Evolutionary conservation across 2,113 vertebrate genomes (phyloP), one percentile per base, ranked within the genome.

Genomic region (Varanus komodoensis): DNA sequence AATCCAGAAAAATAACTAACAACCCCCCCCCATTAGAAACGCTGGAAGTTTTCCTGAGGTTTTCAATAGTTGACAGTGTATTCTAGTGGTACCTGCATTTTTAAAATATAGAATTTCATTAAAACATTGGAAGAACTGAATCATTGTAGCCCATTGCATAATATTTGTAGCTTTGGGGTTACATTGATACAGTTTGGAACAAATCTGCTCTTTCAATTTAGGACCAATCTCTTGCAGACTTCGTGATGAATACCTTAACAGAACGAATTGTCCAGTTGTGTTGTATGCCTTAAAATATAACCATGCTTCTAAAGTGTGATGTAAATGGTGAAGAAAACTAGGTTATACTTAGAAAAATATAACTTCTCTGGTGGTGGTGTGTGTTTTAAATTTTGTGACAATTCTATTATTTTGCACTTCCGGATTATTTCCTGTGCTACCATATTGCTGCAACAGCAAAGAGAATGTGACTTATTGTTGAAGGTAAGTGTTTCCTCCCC

Each of bases 391-490:
- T 83, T 12, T 12, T 75, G 69, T 1, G 1, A 57, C 89, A 75
- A 80, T 29, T 86, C 90, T 38, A 82, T 93, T 80, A 50, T 74
- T 79, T 38, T 89, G 27, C 79, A 90, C 29, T 9, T n/a, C 8
- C 52, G 89, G 89, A 92, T 89, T 68, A 61, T 71, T 90, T 94
- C 85, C 86, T 67, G 50, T 92, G 21, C 32, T 93, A 81, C 71
- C 89, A 74, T 73, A 25, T 91, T 84, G 84, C 25, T 82, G 86
- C 90, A 92, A 67, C 84, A 89, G 93, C 91, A 92, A 91, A 89
- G 93, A 85, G 79, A 91, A 5, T 34, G 17, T 1, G 6, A 27
- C 74, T 89, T 86, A 71, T 83, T 64, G n/a, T 44, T 82, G 79
- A 89, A 82, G 48, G n/a, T 29, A 87, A 87, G 57, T 57, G 21